Base-by-base conservation (phyloP, 2,888 invertebrate species). In the Melikaiella ostensackeni region DNA sequence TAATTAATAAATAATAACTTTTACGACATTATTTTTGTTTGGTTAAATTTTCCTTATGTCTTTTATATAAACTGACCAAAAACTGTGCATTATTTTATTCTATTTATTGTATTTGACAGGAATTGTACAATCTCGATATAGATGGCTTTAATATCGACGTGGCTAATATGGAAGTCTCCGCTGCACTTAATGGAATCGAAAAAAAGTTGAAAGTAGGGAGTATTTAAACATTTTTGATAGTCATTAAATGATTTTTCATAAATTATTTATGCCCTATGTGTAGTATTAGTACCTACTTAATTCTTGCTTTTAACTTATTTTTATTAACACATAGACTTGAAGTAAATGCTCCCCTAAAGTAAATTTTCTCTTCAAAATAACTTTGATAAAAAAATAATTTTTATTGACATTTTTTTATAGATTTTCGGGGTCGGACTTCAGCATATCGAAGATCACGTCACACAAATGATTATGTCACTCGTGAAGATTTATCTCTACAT, bases 91-190 rank as follows among this genome's bases (percentile, higher is more conserved):
- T 7, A n/a, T 55, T 55, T 1, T 55, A 55, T 55, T 55, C 1
- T n/a, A 38, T 61, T 76, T 21, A 30, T 62, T 73, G 8, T 63
- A 46, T 85, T 86, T 80, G 74, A 75, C 86, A 89, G 89, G 82
- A 84, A 79, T 74, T 62, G 57, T 50, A 77, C 80, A 81, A 64
- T 46, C 79, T 21, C 81, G 84, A 70, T 89, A 83, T 82, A 77
- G 81, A 64, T 90, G 89, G 74, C 83, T 75, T 50, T 80, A 83
- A 50, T 89, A 89, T 76, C 86, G 86, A 62, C 86, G 88, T 0
- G 74, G 80, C 70, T 90, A 89, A 42, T 42, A 42, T 16, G 16
- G 16, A 42, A 5, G 16, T 11, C 42, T 42, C 16, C 1, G 7
- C 33, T 33, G 16, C 16, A 16, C 5, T 55, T 55, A 8, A 75